Percentiles rank a stretch among this genome's conserved stretches.
Conservation (phyloP, 2,888 invertebrate species). For the Drosophila melanosoma region DNA sequence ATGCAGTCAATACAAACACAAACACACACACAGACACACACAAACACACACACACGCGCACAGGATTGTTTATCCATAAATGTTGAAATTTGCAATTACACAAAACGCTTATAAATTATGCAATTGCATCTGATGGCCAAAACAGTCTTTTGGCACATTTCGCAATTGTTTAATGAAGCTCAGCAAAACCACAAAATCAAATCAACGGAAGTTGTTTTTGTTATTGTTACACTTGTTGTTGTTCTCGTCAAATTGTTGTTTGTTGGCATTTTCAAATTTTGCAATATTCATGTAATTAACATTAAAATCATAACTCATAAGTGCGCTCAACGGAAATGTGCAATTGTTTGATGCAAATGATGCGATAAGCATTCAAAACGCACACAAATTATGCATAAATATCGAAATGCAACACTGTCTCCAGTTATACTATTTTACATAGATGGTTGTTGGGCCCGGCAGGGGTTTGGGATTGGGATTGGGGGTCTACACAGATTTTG, state of each 20-base stretch:
- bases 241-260: constrained; percentile 29
- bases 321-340: constrained; percentile 61
- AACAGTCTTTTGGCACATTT: neutral
- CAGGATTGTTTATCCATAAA: constrained; percentile 66
- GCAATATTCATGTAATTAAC: constrained; percentile 75
- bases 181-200: constrained; percentile 72
- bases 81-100: constrained; percentile 73
- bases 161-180: constrained; percentile 72
- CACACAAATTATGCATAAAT: constrained; percentile 39
- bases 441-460: neutral
- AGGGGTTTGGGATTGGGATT: no score
- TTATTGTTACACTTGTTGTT: constrained; percentile 5
- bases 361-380: constrained; percentile 36
- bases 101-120: constrained; percentile 75
- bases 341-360: constrained; percentile 56
- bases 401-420: constrained; percentile 34
- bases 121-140: constrained; percentile 31
- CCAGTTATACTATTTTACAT: neutral
- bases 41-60: constrained; percentile 14
- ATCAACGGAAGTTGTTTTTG: constrained; percentile 72
- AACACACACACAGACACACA: neutral
- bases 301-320: constrained; percentile 73
- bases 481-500: neutral
- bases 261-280: constrained; percentile 19
- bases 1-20: neutral